Evolutionary conservation across 2,797 vertebrate genomes (phyloP).

Genomic region (Tauraco hartlaubi): DNA sequence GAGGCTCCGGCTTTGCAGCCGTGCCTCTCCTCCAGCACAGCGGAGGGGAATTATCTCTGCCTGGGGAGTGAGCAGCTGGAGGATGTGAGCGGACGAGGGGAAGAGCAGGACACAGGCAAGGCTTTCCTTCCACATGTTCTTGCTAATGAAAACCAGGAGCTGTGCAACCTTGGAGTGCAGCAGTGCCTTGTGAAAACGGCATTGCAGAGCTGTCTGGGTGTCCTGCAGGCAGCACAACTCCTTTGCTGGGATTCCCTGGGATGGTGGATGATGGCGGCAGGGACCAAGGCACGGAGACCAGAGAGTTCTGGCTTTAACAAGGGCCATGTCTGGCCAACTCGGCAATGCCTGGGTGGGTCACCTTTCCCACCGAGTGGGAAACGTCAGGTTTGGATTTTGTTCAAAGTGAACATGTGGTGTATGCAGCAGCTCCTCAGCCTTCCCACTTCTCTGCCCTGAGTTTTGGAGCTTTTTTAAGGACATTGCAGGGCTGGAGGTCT

Average conservation of each 20-base stretch:
- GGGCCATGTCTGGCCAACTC: rapidly evolving
- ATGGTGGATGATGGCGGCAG: background rate
- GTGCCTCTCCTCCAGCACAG: background rate
- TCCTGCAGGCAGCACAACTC: background rate
- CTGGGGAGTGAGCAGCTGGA: rapidly evolving
- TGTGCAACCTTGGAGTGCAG: background rate
- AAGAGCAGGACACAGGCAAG: background rate
- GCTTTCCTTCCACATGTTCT: background rate
- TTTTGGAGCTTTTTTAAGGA: background rate
- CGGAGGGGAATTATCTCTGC: background rate
- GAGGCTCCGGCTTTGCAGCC: background rate
- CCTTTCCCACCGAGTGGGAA: background rate
- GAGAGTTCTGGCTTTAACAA: background rate
- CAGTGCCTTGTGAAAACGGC: background rate
- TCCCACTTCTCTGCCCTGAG: background rate
- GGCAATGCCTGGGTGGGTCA: background rate
- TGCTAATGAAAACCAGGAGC: background rate
- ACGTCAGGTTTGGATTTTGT: background rate
- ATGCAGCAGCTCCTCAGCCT: rapidly evolving
- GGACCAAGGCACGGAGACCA: background rate
- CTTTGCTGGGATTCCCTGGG: background rate
- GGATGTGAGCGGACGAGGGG: background rate
- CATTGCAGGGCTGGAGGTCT: background rate
- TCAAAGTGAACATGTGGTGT: background rate
- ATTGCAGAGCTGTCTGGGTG: background rate